These are phyloP conservation scores for Platanista minor DNA, from an alignment of 2,113 vertebrate species.

Conservation along the genomic window DNA sequence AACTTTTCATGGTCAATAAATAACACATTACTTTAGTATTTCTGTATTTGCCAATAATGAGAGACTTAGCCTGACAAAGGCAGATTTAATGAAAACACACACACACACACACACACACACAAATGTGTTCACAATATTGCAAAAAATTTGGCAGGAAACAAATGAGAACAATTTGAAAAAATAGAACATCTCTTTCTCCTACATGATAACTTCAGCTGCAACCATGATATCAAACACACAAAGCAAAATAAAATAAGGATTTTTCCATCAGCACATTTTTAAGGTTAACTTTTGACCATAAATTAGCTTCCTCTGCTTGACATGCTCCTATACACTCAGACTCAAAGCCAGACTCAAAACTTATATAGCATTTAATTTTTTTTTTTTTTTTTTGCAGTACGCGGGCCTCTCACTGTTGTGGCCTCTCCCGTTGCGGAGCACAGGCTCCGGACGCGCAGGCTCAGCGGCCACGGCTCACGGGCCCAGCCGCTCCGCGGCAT, in stretches of 20 bases:
- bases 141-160: conserved; percentile 62
- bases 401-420: too few relatives aligned
- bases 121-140: conserved; percentile 57
- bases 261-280: background rate
- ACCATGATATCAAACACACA: background rate
- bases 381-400: too few relatives aligned
- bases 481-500: too few relatives aligned
- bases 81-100: conserved; percentile 56
- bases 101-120: background rate
- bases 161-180: conserved; percentile 46
- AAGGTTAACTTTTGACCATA: background rate
- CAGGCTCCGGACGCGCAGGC: too few relatives aligned
- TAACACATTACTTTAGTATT: conserved; percentile 25
- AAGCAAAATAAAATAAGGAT: conserved; percentile 6
- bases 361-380: background rate
- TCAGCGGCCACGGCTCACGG: too few relatives aligned
- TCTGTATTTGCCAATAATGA: conserved; percentile 50
- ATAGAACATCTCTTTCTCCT: conserved; percentile 33
- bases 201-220: background rate
- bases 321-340: background rate
- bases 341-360: background rate
- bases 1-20: conserved; percentile 21
- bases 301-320: background rate
- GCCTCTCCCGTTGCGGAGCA: too few relatives aligned
- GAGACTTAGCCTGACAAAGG: conserved; percentile 58